Conservation (phyloP, 2,797 vertebrate species). For the Spinibarbus caldwelli region DNA sequence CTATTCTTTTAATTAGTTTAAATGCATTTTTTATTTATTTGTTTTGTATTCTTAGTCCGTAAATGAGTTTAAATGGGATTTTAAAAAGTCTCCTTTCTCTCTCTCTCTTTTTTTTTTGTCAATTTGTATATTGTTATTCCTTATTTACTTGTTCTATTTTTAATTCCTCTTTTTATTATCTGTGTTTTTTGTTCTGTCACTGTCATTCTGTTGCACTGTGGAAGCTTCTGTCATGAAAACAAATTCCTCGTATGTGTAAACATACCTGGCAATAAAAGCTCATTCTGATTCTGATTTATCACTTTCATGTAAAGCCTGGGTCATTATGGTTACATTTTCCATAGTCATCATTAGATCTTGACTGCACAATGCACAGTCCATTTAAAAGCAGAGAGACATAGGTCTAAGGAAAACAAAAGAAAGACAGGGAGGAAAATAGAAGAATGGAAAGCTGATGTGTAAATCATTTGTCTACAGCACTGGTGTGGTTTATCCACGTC, state of each 20-base stretch:
- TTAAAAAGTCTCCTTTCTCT: neutral
- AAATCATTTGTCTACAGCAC: slow-evolving; percentile 58
- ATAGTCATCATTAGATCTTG: slow-evolving; percentile 26
- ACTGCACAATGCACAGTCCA: neutral
- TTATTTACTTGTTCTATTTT: too few species aligned
- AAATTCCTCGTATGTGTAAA: too few species aligned
- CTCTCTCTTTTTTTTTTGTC: too few species aligned
- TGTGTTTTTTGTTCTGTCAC: too few species aligned
- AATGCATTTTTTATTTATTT: neutral
- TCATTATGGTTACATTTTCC: neutral
- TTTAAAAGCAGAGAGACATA: slow-evolving; percentile 3
- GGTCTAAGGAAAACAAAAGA: neutral
- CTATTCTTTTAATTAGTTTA: neutral
- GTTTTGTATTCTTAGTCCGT: neutral
- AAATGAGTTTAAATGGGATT: neutral
- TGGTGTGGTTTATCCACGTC: slow-evolving; percentile 55
- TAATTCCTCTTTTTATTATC: too few species aligned
- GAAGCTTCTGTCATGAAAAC: too few species aligned
- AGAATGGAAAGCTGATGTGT: slow-evolving; percentile 59
- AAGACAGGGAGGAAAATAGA: slow-evolving; percentile 47
- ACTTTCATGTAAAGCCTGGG: neutral
- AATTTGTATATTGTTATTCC: too few species aligned
- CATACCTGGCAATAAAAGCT: too few species aligned
- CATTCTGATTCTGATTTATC: too few species aligned
- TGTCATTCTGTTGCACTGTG: too few species aligned